phyloP scores from a whole-genome alignment of 92 coral and sea anemone species.

The Porites lobata region DNA sequence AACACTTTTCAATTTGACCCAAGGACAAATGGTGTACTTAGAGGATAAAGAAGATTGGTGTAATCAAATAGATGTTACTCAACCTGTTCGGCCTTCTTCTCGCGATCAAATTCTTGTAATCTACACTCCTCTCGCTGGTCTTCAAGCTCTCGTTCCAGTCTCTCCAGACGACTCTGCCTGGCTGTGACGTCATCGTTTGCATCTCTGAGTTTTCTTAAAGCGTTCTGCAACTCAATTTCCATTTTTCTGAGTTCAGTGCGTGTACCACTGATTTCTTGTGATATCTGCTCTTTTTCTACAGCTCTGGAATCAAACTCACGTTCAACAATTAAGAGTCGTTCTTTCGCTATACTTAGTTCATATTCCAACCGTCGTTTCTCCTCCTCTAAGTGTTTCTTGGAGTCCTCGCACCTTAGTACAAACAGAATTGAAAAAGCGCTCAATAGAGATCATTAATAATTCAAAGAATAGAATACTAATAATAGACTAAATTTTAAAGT shows the following conservation, averaged over 20 bases:
- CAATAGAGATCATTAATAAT: no score
- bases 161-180: constrained; percentile 66
- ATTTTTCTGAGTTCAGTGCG: constrained; percentile 65
- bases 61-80: background rate
- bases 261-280: constrained; percentile 50
- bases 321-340: constrained; percentile 67
- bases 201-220: constrained; percentile 66
- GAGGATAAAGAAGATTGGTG: background rate
- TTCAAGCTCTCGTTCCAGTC: constrained; percentile 72
- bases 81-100: constrained; percentile 72
- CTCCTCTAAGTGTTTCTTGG: constrained; percentile 25
- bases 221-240: constrained; percentile 71
- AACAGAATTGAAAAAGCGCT: background rate
- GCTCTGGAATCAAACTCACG: constrained; percentile 62
- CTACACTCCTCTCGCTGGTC: constrained; percentile 64
- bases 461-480: no score
- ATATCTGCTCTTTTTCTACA: constrained; percentile 46
- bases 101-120: constrained; percentile 55
- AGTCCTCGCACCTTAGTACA: constrained; percentile 35
- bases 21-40: background rate
- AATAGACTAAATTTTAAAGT: no score
- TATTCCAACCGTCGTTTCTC: constrained; percentile 76
- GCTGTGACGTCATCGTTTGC: constrained; percentile 60
- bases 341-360: constrained; percentile 70
- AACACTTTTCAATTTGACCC: no score